Evolutionary conservation across 2,113 vertebrate genomes (phyloP).

Genomic region (Ceyx margarethae): DNA sequence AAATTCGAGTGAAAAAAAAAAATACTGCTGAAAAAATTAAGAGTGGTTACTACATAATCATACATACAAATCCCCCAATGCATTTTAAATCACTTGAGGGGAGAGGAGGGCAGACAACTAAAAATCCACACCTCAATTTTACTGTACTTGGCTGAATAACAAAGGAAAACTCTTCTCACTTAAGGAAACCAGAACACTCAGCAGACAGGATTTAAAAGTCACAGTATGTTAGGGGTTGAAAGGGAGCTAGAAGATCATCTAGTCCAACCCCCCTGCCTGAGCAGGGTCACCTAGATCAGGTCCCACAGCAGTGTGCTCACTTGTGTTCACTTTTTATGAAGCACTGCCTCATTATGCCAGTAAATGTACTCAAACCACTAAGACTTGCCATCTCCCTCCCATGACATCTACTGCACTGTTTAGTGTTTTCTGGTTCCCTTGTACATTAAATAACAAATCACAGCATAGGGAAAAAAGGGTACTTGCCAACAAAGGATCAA

Average conservation of each 20-base stretch:
- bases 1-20: not conserved
- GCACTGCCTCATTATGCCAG: not conserved
- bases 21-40: not conserved
- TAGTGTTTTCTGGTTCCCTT: not conserved
- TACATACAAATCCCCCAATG: not conserved
- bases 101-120: not conserved
- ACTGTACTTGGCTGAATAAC: not conserved
- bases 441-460: not conserved
- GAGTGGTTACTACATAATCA: not conserved
- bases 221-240: no score
- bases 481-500: conserved; percentile 21
- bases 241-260: no score
- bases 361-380: not conserved
- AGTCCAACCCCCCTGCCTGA: no score
- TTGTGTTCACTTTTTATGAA: not conserved
- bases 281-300: no score
- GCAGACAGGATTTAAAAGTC: not conserved
- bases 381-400: not conserved
- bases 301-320: no score
- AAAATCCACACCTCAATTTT: not conserved
- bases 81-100: not conserved
- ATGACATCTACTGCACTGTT: not conserved
- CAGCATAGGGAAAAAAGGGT: not conserved
- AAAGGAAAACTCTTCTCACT: not conserved
- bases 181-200: not conserved